A percentile compares a stretch with the other conserved stretches of the same genome.
Conservation (phyloP, 1,140 invertebrate genomes). For the Doryteuthis pealeii region DNA sequence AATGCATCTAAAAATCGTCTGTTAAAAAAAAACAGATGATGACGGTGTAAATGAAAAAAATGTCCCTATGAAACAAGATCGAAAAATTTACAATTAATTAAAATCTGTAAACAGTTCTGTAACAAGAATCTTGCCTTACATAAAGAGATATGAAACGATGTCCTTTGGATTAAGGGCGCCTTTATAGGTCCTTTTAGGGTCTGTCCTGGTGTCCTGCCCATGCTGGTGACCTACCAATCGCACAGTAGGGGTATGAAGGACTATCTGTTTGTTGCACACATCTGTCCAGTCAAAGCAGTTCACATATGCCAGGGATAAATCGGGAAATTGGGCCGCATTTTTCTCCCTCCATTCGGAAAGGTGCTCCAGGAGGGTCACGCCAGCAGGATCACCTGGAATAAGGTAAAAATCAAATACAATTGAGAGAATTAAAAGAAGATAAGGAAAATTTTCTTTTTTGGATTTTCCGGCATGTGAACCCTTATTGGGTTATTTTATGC, state of each 20-base stretch:
- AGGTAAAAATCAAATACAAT: no score
- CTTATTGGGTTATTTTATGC: no score
- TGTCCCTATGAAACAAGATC: no score
- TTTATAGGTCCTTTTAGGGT: background rate
- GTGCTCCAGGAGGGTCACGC: background rate
- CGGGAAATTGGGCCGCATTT: background rate
- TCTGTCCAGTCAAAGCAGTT: constrained; percentile 9
- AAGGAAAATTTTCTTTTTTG: no score
- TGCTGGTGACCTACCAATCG: background rate
- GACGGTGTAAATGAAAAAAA: no score
- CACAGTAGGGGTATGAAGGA: background rate
- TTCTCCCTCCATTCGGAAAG: background rate
- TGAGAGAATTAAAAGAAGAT: no score
- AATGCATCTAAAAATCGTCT: no score
- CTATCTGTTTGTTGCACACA: background rate
- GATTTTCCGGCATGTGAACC: no score
- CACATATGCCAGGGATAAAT: background rate
- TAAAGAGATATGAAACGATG: background rate
- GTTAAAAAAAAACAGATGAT: no score
- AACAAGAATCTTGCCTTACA: background rate
- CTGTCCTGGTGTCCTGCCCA: background rate
- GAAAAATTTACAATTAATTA: no score
- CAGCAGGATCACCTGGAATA: background rate
- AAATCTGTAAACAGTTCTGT: no score
- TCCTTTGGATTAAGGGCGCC: background rate